phyloP scores from a whole-genome alignment of 2,113 vertebrate genomes.

The Myotis lucifugus region DNA sequence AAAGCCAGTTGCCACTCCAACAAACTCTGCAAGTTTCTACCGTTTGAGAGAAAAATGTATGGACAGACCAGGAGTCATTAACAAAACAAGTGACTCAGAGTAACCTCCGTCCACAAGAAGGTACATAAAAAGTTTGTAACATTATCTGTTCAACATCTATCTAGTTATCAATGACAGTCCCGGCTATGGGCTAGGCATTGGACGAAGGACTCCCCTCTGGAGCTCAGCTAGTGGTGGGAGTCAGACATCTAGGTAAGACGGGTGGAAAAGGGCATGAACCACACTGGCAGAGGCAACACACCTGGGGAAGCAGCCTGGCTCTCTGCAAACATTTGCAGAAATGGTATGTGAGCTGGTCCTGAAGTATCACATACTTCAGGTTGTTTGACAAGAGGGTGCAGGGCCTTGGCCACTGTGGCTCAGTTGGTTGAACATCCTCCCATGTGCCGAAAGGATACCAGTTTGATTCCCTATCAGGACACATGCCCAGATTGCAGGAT shows the following conservation, averaged over 20 bases:
- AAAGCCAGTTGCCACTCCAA: neutral
- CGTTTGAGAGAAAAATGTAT: neutral
- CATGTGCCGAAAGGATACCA: neutral
- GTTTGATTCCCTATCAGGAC: neutral
- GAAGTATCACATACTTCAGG: no score
- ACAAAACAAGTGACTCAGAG: neutral
- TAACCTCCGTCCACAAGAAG: neutral
- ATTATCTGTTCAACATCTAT: no score
- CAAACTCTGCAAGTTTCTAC: no score
- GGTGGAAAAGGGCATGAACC: rapidly evolving
- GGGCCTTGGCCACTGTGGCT: neutral
- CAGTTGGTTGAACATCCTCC: neutral
- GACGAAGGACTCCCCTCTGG: neutral
- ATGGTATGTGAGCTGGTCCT: neutral
- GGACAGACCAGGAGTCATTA: neutral
- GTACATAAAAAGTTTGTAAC: neutral
- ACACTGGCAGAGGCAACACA: rapidly evolving
- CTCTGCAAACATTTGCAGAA: neutral
- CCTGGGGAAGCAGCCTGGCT: neutral
- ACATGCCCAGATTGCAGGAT: neutral
- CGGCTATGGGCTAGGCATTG: neutral
- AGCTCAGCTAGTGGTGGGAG: rapidly evolving
- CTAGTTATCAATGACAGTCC: rapidly evolving
- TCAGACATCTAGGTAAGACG: rapidly evolving
- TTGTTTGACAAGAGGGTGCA: rapidly evolving